Evolutionary conservation across 2,797 vertebrate species (phyloP).

Genomic region (Phylloscopus collybita): DNA sequence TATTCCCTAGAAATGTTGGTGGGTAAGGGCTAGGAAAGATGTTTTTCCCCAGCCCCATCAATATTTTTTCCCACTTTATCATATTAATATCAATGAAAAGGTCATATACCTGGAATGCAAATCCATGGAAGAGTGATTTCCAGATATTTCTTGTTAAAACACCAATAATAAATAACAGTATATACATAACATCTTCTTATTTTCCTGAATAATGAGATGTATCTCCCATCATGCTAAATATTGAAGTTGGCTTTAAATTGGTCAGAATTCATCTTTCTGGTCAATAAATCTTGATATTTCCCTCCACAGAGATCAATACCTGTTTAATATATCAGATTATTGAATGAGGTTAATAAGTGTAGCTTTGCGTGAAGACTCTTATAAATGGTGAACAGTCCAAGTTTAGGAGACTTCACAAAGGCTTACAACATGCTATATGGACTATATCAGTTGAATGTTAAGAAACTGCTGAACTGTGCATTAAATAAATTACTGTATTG

Average conservation of each 20-base stretch:
- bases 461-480: slow-evolving; percentile 47
- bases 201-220: slow-evolving; percentile 9
- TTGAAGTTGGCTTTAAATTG: slow-evolving; percentile 39
- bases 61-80: not conserved
- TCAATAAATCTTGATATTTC: slow-evolving; percentile 47
- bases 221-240: slow-evolving; percentile 2
- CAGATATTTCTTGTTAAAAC: not conserved
- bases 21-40: not conserved
- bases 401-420: not conserved
- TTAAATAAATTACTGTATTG: slow-evolving; percentile 63
- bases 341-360: slow-evolving; percentile 6
- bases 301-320: not conserved
- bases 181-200: not conserved
- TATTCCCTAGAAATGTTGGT: not conserved
- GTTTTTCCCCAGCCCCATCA: not conserved
- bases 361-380: not conserved
- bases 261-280: slow-evolving; percentile 38
- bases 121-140: not conserved
- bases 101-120: not conserved
- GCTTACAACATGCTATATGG: not conserved
- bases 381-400: not conserved
- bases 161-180: not conserved
- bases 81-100: not conserved
- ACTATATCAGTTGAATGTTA: slow-evolving; percentile 20
- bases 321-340: slow-evolving; percentile 31